Evolutionary conservation across 2,113 vertebrate genomes (phyloP).

Genomic region (Petrocephalus microphthalmus): DNA sequence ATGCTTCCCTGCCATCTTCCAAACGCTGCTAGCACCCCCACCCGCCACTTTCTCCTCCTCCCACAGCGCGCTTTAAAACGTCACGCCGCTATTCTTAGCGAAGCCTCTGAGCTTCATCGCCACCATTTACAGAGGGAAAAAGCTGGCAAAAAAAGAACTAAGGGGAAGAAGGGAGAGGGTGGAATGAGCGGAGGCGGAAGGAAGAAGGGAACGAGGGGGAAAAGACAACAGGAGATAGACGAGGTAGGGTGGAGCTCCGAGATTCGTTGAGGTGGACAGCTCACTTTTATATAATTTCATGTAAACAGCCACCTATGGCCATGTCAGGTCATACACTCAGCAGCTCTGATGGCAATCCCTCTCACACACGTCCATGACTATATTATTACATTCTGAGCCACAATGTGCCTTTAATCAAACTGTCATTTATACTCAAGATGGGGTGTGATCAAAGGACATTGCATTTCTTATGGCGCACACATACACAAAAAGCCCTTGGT

Average conservation of each 20-base stretch:
- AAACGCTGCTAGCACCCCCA: neutral
- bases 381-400: neutral
- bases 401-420: neutral
- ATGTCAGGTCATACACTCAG: neutral
- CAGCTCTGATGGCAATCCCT: neutral
- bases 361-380: neutral
- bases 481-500: neutral
- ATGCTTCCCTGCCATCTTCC: neutral
- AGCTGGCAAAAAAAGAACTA: neutral
- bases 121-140: slow-evolving; percentile 2
- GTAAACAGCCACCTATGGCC: neutral
- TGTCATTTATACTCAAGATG: neutral
- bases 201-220: neutral
- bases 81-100: slow-evolving; percentile 34
- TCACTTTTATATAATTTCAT: neutral
- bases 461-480: neutral
- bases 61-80: neutral
- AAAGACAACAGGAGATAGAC: neutral
- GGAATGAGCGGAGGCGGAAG: slow-evolving; percentile 12
- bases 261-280: neutral
- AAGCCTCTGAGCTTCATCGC: neutral
- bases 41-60: neutral
- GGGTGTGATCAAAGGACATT: neutral
- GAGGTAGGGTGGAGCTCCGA: slow-evolving; percentile 12
- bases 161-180: slow-evolving; percentile 25